Percentiles rank a stretch among this genome's conserved stretches.
Evolutionary conservation across 2,113 vertebrate species (phyloP).

Genomic region (Connochaetes taurinus): DNA sequence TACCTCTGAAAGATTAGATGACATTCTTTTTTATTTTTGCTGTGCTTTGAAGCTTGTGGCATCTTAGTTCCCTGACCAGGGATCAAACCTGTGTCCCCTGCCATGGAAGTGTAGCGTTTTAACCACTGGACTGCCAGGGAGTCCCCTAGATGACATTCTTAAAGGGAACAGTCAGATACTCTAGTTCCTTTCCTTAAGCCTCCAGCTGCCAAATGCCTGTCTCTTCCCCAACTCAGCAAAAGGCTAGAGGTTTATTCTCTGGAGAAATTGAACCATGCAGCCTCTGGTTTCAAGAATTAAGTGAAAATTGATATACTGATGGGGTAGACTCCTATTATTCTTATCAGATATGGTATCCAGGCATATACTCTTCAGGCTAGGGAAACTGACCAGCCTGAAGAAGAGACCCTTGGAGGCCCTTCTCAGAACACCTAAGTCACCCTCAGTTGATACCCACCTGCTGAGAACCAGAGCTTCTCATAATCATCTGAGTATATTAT

Average conservation of each 20-base stretch:
- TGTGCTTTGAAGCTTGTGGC: background rate
- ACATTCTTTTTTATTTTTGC: background rate
- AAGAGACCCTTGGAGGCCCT: background rate
- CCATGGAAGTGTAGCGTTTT: fast-evolving
- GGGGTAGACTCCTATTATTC: background rate
- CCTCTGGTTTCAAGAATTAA: background rate
- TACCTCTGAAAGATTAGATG: background rate
- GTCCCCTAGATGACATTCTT: background rate
- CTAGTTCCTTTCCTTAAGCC: background rate
- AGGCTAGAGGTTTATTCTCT: background rate
- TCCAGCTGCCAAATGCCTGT: background rate
- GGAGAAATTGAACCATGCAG: background rate
- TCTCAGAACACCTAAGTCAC: background rate
- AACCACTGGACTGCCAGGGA: background rate
- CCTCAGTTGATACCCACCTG: background rate
- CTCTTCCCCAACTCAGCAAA: background rate
- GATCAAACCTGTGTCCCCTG: background rate
- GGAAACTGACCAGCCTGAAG: background rate
- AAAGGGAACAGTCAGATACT: background rate
- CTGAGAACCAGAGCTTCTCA: background rate
- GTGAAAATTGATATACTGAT: background rate
- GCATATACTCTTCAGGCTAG: background rate
- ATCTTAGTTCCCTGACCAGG: background rate
- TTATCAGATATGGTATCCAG: background rate
- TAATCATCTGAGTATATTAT: background rate